Evolutionary conservation across 2,888 invertebrate species (phyloP), one percentile per base, ranked within the genome.

Genomic region (Creontiades dilutus): DNA sequence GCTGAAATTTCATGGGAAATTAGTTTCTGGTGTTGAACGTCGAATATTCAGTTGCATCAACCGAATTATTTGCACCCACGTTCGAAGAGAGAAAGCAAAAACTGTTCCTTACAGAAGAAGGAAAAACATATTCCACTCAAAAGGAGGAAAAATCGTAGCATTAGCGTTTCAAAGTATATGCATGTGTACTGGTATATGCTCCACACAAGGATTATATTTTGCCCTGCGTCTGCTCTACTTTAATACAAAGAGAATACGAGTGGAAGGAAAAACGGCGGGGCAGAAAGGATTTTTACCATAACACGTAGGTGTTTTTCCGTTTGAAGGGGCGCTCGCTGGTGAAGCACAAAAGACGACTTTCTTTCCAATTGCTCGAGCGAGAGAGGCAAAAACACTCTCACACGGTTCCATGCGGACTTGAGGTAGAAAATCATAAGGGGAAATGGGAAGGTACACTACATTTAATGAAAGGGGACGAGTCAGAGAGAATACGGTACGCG

Each of bases 231-330:
- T 68, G 68, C 68, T 68, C 27, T 23, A 23, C 68, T 68, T 23
- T 11, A 2, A 12, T 11, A 23, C 23, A 68, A 68, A 68, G 68
- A 68, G 68, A 68, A 23, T 68, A 23, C 12, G 23, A 12, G 68
- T 19, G 23, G 68, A 57, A 57, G 5, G 57, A 57, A 57, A 57
- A 57, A 57, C 14, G 16, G 57, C 19, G n/a, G 16, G 52, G 68
- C 68, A 19, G n/a, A 68, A 23, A 68, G 19, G 68, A 68, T 68
- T 68, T 68, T 68, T 19, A 68, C 68, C 23, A 23, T 27, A 68
- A 68, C 68, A 68, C 68, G 68, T 68, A 68, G 68, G 68, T 68
- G 68, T 68, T 68, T 68, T 68, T 68, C 68, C 68, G 23, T 68
- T 23, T 68, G 68, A 68, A 68, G 68, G 23, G 68, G 23, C 23